Evolutionary conservation across 2,797 vertebrate species (phyloP).

Genomic region (Tokudaia tokunoshimensis): DNA sequence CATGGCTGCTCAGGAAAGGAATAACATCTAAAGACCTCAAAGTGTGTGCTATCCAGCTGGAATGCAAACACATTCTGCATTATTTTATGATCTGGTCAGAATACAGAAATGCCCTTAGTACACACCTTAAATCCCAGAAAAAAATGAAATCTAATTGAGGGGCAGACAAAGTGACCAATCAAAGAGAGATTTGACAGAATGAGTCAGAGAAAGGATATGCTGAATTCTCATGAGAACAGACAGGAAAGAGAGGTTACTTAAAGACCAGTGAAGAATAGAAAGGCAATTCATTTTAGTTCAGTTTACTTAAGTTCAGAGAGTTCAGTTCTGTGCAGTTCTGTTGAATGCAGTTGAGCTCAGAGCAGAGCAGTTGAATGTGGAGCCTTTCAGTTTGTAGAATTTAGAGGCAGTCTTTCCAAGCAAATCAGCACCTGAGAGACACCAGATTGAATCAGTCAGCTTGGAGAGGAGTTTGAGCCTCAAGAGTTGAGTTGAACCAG

Average conservation of each 20-base stretch:
- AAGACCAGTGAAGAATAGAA: background rate
- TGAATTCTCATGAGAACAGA: background rate
- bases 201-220: background rate
- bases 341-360: background rate
- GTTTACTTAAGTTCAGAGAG: background rate
- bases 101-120: background rate
- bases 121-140: background rate
- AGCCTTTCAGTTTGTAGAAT: background rate
- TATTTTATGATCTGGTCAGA: background rate
- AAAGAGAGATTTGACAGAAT: background rate
- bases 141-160: background rate
- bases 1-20: background rate
- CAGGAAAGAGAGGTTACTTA: background rate
- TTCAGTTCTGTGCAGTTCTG: background rate
- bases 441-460: background rate
- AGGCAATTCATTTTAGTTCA: background rate
- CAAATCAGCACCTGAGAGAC: background rate
- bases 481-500: background rate
- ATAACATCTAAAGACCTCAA: background rate
- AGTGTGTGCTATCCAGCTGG: background rate
- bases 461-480: background rate
- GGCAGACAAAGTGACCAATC: background rate
- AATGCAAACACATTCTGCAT: background rate
- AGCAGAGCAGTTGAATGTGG: background rate
- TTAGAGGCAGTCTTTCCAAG: background rate